Base-by-base conservation (phyloP, 2,888 invertebrate species). In the Sminthurinus aureus region DNA sequence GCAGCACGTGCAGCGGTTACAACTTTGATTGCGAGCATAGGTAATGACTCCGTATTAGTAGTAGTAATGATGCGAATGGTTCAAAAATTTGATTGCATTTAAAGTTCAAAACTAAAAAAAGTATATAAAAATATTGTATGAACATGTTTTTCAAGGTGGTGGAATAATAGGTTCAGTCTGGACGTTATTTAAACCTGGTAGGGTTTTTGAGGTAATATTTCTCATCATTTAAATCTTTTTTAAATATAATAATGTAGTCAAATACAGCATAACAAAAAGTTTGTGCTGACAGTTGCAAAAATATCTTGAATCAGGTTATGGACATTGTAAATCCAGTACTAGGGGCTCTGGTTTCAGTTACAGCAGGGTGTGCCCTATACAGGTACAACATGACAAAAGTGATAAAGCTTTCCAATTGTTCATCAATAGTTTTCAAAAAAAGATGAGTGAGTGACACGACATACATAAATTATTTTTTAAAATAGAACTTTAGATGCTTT, bases 291-390 rank as follows among this genome's bases (percentile, higher is more conserved):
- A 90, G n/a, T n/a, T n/a, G n/a, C n/a, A n/a, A 89, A 74, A 87
- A 89, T 78, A 89, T 89, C 18, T 90, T 87, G 85, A 82, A 88
- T 84, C n/a, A n/a, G n/a, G 87, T 91, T 1, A 87, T 89, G 67
- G 90, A 90, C 81, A 89, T 91, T 67, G 90, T 91, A 0, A 91
- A 91, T 86, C 90, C 91, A 15, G 89, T 91, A 8, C 89, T 92
- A 12, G 91, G 90, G 20, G 90, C 91, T 4, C 88, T 92, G 9
- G 91, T 92, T 0, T 89, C 75, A 12, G 84, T 89, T 76, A 87
- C 88, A 75, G 89, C 89, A 18, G 89, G 89, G 6, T 89, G 89
- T 83, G 89, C 89, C 3, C 87, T 91, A 12, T 90, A 90, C 81
- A 89, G n/a, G n/a, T n/a, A n/a, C n/a, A n/a, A n/a, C n/a, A n/a